Base-by-base conservation (phyloP, 2,113 vertebrate genomes). In the Oryzias javanicus region DNA sequence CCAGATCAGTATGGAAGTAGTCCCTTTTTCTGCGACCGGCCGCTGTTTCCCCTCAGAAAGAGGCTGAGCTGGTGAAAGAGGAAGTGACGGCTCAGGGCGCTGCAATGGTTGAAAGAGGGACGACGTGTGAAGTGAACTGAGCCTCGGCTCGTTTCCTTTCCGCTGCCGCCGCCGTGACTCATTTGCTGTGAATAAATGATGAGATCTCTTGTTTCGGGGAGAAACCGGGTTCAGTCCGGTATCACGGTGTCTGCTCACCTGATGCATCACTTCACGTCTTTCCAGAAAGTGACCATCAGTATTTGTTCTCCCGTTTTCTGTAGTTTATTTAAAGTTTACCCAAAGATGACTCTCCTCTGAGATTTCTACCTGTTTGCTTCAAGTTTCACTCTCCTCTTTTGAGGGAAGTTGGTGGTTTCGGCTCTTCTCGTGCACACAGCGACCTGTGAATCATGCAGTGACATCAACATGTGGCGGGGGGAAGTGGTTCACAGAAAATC, bases 181-280 rank as follows among this genome's bases (percentile, higher is more conserved):
- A 82, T 41, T 35, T 8, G 50, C 61, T 78, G 74, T 89, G 78
- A 89, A 89, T 90, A 85, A 90, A 60, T 79, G 72, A 90, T 89
- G 81, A 78, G 45, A 16, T 53, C 79, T 90, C 78, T 60, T 44
- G 82, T 90, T 89, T 77, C 87, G 35, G 35, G 29, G 29, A 10
- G 77, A 58, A 74, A 62, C 51, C 1, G 10, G 25, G 20, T 60
- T 64, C 56, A 61, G 48, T 55, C 20, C 14, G 61, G 77, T 70
- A 45, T 75, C 72, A 6, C 42, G 42, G 24, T 20, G 68, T 46
- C 12, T 2, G 35, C 35, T 35, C 35, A 35, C 35, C 35, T 35
- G 35, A 35, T 35, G 35, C 35, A 35, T 12, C 8, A 35, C 35
- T 35, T 35, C 35, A 35, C 7, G 35, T 8, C 35, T 2, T 0